These are phyloP conservation scores for Oopsacas minuta DNA, from an alignment of 37 sponge, comb jelly and placozoan species.

Conservation along the genomic window DNA sequence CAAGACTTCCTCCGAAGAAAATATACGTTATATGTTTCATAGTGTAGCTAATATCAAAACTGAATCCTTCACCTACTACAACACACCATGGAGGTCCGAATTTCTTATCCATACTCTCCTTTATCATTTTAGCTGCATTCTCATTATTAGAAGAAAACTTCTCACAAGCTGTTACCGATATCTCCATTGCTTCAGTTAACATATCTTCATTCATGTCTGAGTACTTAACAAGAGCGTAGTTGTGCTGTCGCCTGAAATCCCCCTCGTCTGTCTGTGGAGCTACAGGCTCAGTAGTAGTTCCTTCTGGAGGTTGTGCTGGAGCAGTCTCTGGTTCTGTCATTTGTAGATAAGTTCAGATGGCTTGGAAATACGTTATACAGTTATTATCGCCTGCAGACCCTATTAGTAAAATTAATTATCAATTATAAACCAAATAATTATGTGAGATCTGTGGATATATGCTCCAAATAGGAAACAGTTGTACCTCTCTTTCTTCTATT, in stretches of 20 bases:
- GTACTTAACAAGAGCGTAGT: conserved; percentile 81
- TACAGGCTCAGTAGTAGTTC: neutral
- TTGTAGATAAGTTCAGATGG: neutral
- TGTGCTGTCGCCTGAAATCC: conserved; percentile 66
- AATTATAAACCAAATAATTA: no score
- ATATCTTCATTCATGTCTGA: conserved; percentile 99
- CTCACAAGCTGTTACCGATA: conserved; percentile 98
- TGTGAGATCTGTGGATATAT: no score
- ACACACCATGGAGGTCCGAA: conserved; percentile 97
- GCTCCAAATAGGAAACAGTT: no score
- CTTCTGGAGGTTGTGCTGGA: neutral
- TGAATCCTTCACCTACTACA: conserved; percentile 88
- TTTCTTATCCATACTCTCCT: conserved; percentile 99
- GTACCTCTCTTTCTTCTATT: no score
- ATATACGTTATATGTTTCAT: conserved; percentile 86
- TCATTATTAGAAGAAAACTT: conserved; percentile 83
- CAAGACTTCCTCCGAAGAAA: conserved; percentile 89
- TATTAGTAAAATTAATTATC: no score
- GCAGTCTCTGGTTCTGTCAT: conserved; percentile 14
- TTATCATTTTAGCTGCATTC: conserved; percentile 95
- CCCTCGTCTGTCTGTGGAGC: conserved; percentile 26
- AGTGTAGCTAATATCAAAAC: conserved; percentile 87
- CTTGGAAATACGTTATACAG: no score
- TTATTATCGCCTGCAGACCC: no score
- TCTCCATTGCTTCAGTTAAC: conserved; percentile 93